Evolutionary conservation across 2,888 invertebrate genomes (phyloP).

Genomic region (Hydroisotoma schaefferi): DNA sequence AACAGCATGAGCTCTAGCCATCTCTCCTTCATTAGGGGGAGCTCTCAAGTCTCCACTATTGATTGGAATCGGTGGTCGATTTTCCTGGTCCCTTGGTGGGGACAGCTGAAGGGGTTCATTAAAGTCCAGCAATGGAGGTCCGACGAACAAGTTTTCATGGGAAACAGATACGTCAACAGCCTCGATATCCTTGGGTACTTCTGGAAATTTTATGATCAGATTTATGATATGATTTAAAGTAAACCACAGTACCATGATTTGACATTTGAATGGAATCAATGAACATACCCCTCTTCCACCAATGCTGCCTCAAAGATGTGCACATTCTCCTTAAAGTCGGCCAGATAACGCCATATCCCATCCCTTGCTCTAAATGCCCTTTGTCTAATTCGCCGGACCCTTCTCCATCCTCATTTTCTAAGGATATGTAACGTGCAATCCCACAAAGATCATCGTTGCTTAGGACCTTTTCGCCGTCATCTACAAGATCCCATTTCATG

Average conservation of each 20-base stretch:
- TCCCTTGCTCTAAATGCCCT: background rate
- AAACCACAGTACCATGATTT: background rate
- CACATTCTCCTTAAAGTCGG: background rate
- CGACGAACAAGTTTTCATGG: slow-evolving; percentile 2
- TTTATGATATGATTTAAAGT: background rate
- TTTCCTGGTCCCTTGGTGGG: background rate
- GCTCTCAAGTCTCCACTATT: background rate
- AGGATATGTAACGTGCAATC: background rate
- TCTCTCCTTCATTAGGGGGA: background rate
- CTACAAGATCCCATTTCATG: background rate
- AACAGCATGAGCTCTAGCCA: background rate
- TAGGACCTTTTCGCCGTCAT: no score
- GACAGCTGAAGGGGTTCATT: background rate
- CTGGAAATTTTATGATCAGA: background rate
- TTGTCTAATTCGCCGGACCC: background rate
- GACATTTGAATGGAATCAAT: background rate
- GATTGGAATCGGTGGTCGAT: background rate
- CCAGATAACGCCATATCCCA: background rate
- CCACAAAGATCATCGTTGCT: background rate
- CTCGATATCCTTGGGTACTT: background rate
- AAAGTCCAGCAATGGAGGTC: slow-evolving; percentile 6
- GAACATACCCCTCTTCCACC: background rate
- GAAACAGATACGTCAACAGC: background rate
- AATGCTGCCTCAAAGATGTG: background rate
- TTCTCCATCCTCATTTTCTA: background rate